Evolutionary conservation across 2,888 invertebrate genomes (phyloP).

Genomic region (Drosophila emarginata): DNA sequence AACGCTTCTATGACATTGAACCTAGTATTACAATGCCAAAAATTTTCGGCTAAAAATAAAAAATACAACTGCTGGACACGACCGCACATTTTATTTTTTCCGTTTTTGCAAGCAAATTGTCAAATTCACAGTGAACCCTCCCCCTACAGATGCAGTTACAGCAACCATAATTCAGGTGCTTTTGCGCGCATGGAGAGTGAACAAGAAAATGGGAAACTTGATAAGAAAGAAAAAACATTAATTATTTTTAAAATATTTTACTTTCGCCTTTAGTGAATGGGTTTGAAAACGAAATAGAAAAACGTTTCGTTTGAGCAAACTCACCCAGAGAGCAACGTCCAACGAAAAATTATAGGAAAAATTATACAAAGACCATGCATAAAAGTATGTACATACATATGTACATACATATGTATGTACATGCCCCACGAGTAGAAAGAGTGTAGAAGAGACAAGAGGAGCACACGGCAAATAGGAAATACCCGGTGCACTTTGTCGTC

Average conservation of each 20-base stretch:
- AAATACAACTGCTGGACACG: slow-evolving; percentile 14
- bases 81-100: not conserved
- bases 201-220: not conserved
- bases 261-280: slow-evolving; percentile 58
- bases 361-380: slow-evolving; percentile 10
- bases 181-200: slow-evolving; percentile 1
- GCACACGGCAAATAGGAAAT: not conserved
- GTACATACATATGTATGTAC: slow-evolving; percentile 14
- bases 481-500: slow-evolving; percentile 52
- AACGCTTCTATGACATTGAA: slow-evolving; percentile 60
- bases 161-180: not conserved
- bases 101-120: not conserved
- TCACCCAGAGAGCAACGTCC: slow-evolving; percentile 26
- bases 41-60: slow-evolving; percentile 57
- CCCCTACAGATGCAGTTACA: not conserved
- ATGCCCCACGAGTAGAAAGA: not conserved
- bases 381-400: slow-evolving; percentile 26
- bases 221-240: not conserved
- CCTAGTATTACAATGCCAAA: slow-evolving; percentile 60
- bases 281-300: slow-evolving; percentile 67
- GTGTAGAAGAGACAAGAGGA: not conserved
- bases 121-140: not conserved
- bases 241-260: slow-evolving; percentile 23
- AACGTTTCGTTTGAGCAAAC: slow-evolving; percentile 23
- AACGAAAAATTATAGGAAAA: slow-evolving; percentile 8